A percentile compares a stretch with the other conserved stretches of the same genome.
These are phyloP conservation scores for Agrotis exclamationis DNA, from an alignment of 2,888 invertebrate genomes.

Conservation along the genomic window DNA sequence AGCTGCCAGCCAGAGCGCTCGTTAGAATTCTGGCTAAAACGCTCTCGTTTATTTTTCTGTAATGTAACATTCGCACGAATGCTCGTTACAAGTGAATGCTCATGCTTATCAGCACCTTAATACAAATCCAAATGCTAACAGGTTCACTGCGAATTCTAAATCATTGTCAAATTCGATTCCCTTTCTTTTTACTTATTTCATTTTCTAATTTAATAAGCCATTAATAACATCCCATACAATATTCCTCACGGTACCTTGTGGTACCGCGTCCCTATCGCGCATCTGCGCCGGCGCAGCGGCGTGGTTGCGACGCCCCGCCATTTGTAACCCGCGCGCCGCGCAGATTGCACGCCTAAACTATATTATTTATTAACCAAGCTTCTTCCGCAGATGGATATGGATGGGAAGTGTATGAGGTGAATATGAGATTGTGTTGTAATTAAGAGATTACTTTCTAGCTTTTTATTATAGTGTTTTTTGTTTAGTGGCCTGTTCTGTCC, in stretches of 20 bases:
- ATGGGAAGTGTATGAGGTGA: slow-evolving; percentile 16
- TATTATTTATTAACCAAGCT: slow-evolving; percentile 66
- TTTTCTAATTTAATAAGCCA: slow-evolving; percentile 57
- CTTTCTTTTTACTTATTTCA: slow-evolving; percentile 11
- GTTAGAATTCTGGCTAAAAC: no score
- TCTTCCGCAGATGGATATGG: slow-evolving; percentile 48
- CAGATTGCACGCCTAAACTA: slow-evolving; percentile 58
- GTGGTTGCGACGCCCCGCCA: slow-evolving; percentile 70
- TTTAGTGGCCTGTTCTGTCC: no score
- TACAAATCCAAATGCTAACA: no score
- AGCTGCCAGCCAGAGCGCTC: no score
- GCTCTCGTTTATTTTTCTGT: no score
- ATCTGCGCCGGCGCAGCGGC: slow-evolving; percentile 66
- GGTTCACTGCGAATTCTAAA: background rate
- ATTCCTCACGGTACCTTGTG: slow-evolving; percentile 20
- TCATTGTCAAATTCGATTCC: background rate
- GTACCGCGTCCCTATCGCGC: slow-evolving; percentile 65
- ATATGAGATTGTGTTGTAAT: slow-evolving; percentile 3
- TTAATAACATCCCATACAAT: slow-evolving; percentile 53
- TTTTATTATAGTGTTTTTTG: no score
- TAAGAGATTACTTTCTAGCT: no score
- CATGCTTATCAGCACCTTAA: no score
- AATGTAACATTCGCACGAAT: no score
- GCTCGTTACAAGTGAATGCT: no score
- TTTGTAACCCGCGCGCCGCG: slow-evolving; percentile 70